Base-by-base conservation (phyloP, 2,888 invertebrate species). In the Napeogenes inachia region DNA sequence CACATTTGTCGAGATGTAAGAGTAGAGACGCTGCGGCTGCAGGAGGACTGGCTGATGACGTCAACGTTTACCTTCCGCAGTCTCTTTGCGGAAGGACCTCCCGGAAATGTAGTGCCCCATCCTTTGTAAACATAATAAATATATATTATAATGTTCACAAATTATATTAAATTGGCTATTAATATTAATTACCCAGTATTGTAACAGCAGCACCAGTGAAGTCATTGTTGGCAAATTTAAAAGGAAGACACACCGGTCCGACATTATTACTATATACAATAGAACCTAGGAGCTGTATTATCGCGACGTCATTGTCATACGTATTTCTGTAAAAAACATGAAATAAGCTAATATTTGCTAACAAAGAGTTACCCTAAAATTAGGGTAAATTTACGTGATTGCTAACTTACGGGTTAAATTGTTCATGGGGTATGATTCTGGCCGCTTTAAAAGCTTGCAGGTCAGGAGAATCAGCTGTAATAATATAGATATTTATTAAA, bases 211-310 rank as follows among this genome's bases (percentile, higher is more conserved):
- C 58, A 1, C 85, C 86, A 5, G 75, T 72, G 21, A 92, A 82
- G 67, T 80, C 70, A 0, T 58, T 61, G 50, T 67, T 71, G 0
- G 6, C 38, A 58, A 66, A 92, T 59, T 85, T 86, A 77, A 94
- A 94, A 0, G 94, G 94, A 54, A 95, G 74, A 71, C 94, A 95
- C 32, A 82, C 92, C 0, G 94, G 93, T 0, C 92, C 92, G 2
- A 94, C 92, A 53, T 77, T 75, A 0, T 83, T 75, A 59, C 78
- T 91, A 72, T 91, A 94, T 10, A 8, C 13, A 0, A 94, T 93
- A 0, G 42, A 4, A 0, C 60, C 63, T 0, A 32, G 33, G 0
- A 91, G 75, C 47, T 70, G 74, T 1, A 94, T 59, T 0, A 94
- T 62, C 0, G 90, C 92, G 35, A 94, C 87, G 72, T 95, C 94